phyloP scores from a whole-genome alignment of 2,113 vertebrate species.

The Pampusana beccarii region DNA sequence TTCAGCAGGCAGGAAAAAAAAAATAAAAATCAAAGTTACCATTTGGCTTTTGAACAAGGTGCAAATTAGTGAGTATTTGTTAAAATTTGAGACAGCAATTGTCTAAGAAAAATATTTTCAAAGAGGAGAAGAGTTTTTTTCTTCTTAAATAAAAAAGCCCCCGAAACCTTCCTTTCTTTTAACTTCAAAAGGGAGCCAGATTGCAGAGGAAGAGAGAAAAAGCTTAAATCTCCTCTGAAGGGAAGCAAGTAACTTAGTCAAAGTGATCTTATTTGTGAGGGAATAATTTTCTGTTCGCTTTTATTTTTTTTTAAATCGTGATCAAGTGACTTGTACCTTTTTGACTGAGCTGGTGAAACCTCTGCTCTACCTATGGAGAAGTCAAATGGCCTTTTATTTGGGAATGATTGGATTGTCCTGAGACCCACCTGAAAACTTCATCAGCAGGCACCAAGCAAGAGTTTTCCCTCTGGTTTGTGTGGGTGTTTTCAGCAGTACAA shows the following conservation, averaged over 20 bases:
- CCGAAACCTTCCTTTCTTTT: conserved; percentile 53
- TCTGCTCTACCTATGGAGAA: background rate
- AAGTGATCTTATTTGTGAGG: conserved; percentile 35
- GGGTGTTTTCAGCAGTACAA: background rate
- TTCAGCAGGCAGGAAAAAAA: background rate
- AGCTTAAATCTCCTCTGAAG: conserved; percentile 50
- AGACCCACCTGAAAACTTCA: background rate
- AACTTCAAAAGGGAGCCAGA: conserved; percentile 63
- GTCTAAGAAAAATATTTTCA: conserved; percentile 64
- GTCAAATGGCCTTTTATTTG: background rate
- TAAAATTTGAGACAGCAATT: conserved; percentile 62
- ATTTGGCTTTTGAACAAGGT: conserved; percentile 64
- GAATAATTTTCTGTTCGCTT: background rate
- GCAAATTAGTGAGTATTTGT: conserved; percentile 71
- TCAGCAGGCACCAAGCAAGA: background rate
- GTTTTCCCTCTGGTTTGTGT: background rate
- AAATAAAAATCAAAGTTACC: conserved; percentile 34
- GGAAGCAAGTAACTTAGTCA: conserved; percentile 35
- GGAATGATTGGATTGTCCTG: background rate
- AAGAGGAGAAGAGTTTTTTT: conserved; percentile 41
- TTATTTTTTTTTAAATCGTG: background rate
- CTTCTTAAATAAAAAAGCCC: conserved; percentile 56
- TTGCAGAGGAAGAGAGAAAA: conserved; percentile 55
- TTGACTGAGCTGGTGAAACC: background rate
- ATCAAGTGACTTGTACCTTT: background rate